Conservation (phyloP, 2,113 vertebrate genomes). For the Vicugna pacos region DNA sequence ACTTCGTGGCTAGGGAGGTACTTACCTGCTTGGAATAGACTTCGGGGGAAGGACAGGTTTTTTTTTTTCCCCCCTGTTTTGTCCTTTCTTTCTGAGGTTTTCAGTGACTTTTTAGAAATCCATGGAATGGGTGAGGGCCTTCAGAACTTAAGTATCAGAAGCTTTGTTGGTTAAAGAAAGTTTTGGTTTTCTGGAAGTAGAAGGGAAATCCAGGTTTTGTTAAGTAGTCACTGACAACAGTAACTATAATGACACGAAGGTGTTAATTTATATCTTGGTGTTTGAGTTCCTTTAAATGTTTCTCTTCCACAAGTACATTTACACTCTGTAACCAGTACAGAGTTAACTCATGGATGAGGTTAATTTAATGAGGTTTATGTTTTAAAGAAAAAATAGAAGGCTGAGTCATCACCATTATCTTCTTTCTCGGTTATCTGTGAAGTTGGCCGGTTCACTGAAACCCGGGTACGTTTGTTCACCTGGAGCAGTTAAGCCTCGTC, state of each 20-base stretch:
- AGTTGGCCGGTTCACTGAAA: neutral
- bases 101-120: neutral
- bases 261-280: neutral
- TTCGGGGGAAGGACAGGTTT: neutral
- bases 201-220: conserved; percentile 39
- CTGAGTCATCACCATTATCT: neutral
- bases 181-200: neutral
- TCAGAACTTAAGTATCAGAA: neutral
- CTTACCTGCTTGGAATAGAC: neutral
- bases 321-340: neutral
- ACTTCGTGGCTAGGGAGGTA: neutral
- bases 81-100: neutral
- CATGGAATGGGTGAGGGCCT: neutral
- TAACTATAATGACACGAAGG: neutral
- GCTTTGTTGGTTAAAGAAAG: conserved; percentile 3
- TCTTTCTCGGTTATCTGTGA: neutral
- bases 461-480: neutral
- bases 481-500: neutral
- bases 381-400: conserved; percentile 6
- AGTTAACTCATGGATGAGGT: neutral
- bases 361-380: conserved; percentile 31
- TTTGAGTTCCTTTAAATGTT: conserved; percentile 6
- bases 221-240: neutral
- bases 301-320: neutral
- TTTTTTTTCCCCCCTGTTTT: neutral